Evolutionary conservation across 2,888 invertebrate species (phyloP).

Genomic region (Helleia helle): DNA sequence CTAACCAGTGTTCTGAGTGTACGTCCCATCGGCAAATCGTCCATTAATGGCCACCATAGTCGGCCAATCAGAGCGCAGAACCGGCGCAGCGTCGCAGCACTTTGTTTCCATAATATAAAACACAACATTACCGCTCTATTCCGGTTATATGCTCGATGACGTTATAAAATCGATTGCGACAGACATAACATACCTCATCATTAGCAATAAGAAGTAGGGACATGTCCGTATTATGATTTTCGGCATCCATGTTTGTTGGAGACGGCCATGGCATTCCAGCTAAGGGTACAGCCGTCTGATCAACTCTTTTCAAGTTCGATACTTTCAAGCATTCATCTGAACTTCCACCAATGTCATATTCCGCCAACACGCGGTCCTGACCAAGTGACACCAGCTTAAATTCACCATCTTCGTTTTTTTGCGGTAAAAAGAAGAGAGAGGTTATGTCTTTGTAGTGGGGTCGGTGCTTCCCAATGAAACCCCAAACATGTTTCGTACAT

Average conservation of each 20-base stretch:
- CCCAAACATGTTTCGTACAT: conserved; percentile 52
- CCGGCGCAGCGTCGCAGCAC: too few species aligned
- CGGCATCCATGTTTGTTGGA: conserved; percentile 31
- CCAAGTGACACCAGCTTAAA: conserved; percentile 74
- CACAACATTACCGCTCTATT: too few species aligned
- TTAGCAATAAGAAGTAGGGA: conserved; percentile 73
- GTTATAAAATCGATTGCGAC: too few species aligned
- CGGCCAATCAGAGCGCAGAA: too few species aligned
- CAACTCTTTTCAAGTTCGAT: conserved; percentile 71
- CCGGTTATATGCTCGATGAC: too few species aligned
- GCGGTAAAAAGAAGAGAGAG: conserved; percentile 68
- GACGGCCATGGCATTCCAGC: conserved; percentile 52
- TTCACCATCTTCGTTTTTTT: conserved; percentile 35
- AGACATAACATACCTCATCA: conserved; percentile 66
- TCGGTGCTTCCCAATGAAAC: conserved; percentile 73
- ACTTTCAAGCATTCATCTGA: conserved; percentile 48
- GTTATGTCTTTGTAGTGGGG: conserved; percentile 75
- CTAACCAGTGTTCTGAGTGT: too few species aligned
- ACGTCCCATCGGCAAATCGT: too few species aligned
- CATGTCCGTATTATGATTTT: conserved; percentile 31
- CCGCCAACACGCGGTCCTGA: conserved; percentile 72
- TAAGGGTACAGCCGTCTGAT: conserved; percentile 76
- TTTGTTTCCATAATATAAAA: too few species aligned
- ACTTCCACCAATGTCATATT: conserved; percentile 71
- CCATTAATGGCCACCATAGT: too few species aligned